A percentile compares a stretch with the other conserved stretches of the same genome.
These are phyloP conservation scores for Drosophila sechellia DNA, from an alignment of 1,140 invertebrate genomes.

Conservation along the genomic window DNA sequence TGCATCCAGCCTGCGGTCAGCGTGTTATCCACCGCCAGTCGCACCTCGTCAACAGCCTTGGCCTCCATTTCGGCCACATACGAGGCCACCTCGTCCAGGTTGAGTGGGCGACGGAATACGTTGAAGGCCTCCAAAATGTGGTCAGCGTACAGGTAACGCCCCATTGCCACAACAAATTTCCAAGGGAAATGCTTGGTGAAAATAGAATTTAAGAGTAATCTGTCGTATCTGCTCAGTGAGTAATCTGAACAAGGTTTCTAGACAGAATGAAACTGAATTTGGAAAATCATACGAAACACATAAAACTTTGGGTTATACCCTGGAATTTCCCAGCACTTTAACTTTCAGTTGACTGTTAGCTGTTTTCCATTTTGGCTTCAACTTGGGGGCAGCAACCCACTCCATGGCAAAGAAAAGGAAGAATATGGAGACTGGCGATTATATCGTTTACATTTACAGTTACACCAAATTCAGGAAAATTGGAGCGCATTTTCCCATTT, in stretches of 20 bases:
- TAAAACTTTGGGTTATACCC: no score
- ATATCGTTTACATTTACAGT: slow-evolving; percentile 73
- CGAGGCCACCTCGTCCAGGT: slow-evolving; percentile 46
- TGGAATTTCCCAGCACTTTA: background rate
- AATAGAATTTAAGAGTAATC: background rate
- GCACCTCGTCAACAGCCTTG: slow-evolving; percentile 38
- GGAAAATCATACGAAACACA: no score
- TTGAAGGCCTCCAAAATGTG: slow-evolving; percentile 62
- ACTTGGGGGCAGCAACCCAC: background rate
- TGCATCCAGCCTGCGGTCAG: slow-evolving; percentile 64
- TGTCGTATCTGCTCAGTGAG: background rate
- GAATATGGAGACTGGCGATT: slow-evolving; percentile 65
- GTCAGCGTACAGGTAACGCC: slow-evolving; percentile 54
- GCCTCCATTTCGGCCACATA: slow-evolving; percentile 66
- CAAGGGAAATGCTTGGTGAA: background rate
- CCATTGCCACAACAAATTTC: slow-evolving; percentile 18
- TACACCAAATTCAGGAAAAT: slow-evolving; percentile 70
- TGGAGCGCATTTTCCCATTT: slow-evolving; percentile 42
- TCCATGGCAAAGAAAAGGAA: background rate
- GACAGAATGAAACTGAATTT: no score
- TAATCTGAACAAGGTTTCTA: background rate
- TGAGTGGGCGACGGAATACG: slow-evolving; percentile 54
- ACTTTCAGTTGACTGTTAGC: background rate
- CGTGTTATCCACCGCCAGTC: slow-evolving; percentile 59
- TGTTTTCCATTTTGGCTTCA: slow-evolving; percentile 1